These are phyloP conservation scores for Drosophila neotestacea DNA, from an alignment of 2,888 invertebrate species.

Conservation along the genomic window DNA sequence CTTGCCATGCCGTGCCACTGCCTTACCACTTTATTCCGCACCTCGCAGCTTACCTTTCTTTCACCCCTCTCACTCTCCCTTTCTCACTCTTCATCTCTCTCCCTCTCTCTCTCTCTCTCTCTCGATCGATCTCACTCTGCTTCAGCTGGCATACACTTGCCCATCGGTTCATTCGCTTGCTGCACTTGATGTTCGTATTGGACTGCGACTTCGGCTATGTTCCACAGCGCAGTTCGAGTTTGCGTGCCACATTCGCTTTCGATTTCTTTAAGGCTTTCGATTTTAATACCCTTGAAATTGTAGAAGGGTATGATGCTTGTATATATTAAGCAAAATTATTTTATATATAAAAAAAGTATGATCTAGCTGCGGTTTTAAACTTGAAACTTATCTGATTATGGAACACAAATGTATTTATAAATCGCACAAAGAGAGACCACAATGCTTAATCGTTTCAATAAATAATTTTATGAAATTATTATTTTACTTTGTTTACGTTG, in stretches of 20 bases:
- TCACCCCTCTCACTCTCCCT: neutral
- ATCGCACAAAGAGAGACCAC: neutral
- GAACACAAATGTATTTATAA: neutral
- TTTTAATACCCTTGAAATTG: slow-evolving; percentile 74
- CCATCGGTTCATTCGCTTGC: slow-evolving; percentile 67
- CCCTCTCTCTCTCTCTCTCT: neutral
- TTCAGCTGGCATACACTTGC: slow-evolving; percentile 48
- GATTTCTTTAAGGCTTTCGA: slow-evolving; percentile 79
- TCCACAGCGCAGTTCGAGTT: slow-evolving; percentile 27
- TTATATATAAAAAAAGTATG: neutral
- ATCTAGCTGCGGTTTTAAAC: neutral
- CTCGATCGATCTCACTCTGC: neutral
- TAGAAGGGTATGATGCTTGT: slow-evolving; percentile 28
- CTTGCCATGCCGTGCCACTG: slow-evolving; percentile 54
- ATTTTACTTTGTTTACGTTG: slow-evolving; percentile 17
- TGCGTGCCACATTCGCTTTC: slow-evolving; percentile 68
- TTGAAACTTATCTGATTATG: neutral
- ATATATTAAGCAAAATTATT: neutral
- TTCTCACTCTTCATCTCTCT: neutral
- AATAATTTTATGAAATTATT: slow-evolving; percentile 2
- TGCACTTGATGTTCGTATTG: slow-evolving; percentile 72
- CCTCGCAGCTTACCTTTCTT: slow-evolving; percentile 5
- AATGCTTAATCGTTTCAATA: neutral
- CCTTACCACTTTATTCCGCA: slow-evolving; percentile 61
- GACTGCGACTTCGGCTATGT: slow-evolving; percentile 12